These are phyloP conservation scores for Aphelinus certus DNA, from an alignment of 1,140 invertebrate genomes.

Conservation along the genomic window DNA sequence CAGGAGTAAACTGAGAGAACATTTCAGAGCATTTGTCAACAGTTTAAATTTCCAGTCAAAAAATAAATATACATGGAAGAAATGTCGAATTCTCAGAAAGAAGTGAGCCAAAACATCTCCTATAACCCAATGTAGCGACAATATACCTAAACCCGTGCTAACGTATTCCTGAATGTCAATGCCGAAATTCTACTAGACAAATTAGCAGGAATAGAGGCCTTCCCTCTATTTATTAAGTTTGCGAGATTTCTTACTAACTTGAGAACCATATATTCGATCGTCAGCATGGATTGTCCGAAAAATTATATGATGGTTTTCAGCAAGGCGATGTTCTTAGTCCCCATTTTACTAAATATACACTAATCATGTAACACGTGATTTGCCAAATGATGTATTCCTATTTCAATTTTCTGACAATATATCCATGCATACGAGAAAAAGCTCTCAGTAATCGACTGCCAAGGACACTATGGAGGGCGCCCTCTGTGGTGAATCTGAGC, in stretches of 20 bases:
- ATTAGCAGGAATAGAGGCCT: neutral
- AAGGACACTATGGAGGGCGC: neutral
- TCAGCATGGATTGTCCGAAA: neutral
- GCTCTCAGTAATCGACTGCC: neutral
- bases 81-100: too few relatives aligned
- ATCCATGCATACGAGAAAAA: neutral
- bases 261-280: neutral
- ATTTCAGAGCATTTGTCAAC: too few relatives aligned
- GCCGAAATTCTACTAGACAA: neutral
- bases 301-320: neutral
- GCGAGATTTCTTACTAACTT: neutral
- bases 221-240: neutral
- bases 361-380: neutral
- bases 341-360: neutral
- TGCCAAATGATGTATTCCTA: neutral
- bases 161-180: constrained; percentile 13
- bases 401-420: constrained; percentile 5
- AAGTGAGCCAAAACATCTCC: too few relatives aligned
- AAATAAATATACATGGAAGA: too few relatives aligned
- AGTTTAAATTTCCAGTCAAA: too few relatives aligned
- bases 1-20: too few relatives aligned
- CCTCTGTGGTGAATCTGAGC: neutral
- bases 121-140: too few relatives aligned
- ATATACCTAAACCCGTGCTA: too few relatives aligned
- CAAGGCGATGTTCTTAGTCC: constrained; percentile 11